Percentiles rank a stretch among this genome's conserved stretches.
Conservation (phyloP, 1,140 invertebrate species). For the Chionoecetes opilio region DNA sequence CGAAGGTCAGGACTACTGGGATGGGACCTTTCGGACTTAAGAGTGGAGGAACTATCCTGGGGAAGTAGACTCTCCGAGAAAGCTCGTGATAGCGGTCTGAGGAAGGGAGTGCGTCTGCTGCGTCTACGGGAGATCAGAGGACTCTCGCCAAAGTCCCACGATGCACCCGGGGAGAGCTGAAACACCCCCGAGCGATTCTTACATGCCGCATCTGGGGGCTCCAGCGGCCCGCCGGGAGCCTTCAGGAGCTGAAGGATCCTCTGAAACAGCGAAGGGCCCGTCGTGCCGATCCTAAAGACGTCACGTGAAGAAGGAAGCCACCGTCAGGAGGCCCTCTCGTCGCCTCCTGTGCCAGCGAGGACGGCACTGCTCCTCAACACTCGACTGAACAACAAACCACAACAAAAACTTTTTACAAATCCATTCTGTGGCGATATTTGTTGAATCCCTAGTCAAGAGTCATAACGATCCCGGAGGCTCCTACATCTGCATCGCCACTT, state of each 20-base stretch:
- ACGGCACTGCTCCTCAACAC: background rate
- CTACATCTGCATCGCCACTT: too few species aligned
- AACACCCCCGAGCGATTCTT: constrained; percentile 64
- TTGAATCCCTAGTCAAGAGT: too few species aligned
- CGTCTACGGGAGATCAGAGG: background rate
- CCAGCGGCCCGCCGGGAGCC: constrained; percentile 58
- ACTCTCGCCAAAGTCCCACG: constrained; percentile 56
- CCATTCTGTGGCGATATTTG: too few species aligned
- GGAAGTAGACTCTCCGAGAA: background rate
- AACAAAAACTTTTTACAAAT: background rate
- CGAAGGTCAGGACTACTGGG: constrained; percentile 33
- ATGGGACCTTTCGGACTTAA: background rate
- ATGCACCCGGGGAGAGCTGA: constrained; percentile 49
- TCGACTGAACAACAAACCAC: background rate
- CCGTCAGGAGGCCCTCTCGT: background rate
- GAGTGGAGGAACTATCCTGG: background rate
- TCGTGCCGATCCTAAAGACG: background rate
- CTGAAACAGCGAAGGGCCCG: constrained; percentile 39
- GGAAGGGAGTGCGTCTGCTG: background rate
- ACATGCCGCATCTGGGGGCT: constrained; percentile 43
- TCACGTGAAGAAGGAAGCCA: background rate
- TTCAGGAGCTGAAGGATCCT: constrained; percentile 65
- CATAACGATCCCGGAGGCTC: too few species aligned
- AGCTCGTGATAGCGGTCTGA: background rate
- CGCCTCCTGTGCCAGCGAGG: background rate